Evolutionary conservation across 2,113 vertebrate genomes (phyloP), one percentile per base, ranked within the genome.

Genomic region (Eleginops maclovinus): DNA sequence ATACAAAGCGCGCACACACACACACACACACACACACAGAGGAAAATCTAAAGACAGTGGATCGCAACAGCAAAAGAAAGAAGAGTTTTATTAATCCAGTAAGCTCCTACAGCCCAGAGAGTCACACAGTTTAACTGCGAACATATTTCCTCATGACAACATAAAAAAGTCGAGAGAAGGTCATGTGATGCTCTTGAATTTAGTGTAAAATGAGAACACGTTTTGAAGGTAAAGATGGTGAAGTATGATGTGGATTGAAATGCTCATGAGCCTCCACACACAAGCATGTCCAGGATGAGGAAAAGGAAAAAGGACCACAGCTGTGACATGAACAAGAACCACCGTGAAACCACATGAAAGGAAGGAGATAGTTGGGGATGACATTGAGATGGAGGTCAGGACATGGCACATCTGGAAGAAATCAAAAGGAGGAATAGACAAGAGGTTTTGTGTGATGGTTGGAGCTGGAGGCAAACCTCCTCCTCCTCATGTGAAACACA

Each of bases 341-440:
- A 28, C 22, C 31, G 46, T 47, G 75, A 75, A 47, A 65, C 22
- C 17, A 50, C 31, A 36, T 36, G 31, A 36, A 56, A 74, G 36
- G 40, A 31, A 75, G 75, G 69, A 83, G 74, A 86, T 79, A 81
- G 76, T 72, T 50, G 44, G 71, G 51, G 59, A 56, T 63, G 40
- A 76, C 75, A 69, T 46, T 70, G 76, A 79, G 77, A 77, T 44
- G 78, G 28, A 75, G 41, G 61, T 81, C 65, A 61, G 66, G 70
- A 73, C 31, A 21, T 50, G 43, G 70, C 56, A 79, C 68, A 83
- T 90, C 65, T 82, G 76, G 77, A 81, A 51, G 77, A 71, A 81
- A 87, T 74, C 31, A 84, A 88, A 78, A 77, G 55, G 28, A 88
- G 75, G 61, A 83, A 80, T 15, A 83, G 75, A 77, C 46, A 2